phyloP scores from a whole-genome alignment of 2,888 invertebrate species.

The Lasius fuliginosus region DNA sequence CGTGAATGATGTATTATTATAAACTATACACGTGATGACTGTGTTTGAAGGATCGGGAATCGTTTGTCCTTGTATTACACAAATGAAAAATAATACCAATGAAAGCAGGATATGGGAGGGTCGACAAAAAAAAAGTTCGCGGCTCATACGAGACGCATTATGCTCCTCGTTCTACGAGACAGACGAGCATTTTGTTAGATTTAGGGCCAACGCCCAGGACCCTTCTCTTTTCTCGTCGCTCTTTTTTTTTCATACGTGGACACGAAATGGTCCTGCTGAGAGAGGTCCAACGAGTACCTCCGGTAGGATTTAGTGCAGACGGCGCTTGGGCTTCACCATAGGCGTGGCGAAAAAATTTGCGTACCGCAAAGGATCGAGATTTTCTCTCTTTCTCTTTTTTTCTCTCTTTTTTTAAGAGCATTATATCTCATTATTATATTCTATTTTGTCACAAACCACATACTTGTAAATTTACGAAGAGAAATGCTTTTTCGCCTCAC shows the following conservation, averaged over 20 bases:
- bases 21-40: constrained; percentile 26
- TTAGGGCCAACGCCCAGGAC: constrained; percentile 76
- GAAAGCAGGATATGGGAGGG: constrained; percentile 30
- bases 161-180: constrained; percentile 52
- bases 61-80: not conserved
- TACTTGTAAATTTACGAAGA: not conserved
- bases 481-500: not conserved
- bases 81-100: constrained; percentile 47
- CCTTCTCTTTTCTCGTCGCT: constrained; percentile 54
- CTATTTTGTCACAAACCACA: not conserved
- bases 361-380: not conserved
- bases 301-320: constrained; percentile 69
- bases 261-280: constrained; percentile 64
- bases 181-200: constrained; percentile 74
- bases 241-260: constrained; percentile 70
- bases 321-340: constrained; percentile 61
- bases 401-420: too few species aligned
- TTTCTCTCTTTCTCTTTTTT: not conserved
- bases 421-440: not conserved
- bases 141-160: constrained; percentile 59
- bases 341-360: constrained; percentile 71
- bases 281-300: constrained; percentile 60
- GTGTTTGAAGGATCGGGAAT: not conserved
- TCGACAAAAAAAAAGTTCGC: constrained; percentile 15
- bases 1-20: constrained; percentile 35